phyloP scores from a whole-genome alignment of 2,113 vertebrate species.

The Caracal caracal region DNA sequence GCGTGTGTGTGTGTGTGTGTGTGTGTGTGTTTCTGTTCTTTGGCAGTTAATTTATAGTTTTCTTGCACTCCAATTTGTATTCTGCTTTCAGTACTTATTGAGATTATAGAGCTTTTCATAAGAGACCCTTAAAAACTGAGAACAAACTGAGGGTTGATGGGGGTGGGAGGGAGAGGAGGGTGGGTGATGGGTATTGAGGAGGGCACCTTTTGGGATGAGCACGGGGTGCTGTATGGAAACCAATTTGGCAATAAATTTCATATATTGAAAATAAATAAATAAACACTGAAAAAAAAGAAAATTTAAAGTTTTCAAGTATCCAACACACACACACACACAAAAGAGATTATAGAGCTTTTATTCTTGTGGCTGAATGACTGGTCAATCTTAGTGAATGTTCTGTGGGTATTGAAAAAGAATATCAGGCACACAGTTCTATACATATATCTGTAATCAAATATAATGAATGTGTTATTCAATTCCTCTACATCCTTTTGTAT shows the following conservation, averaged over 20 bases:
- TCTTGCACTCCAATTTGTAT: neutral
- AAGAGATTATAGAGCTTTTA: neutral
- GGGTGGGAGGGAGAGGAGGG: no score
- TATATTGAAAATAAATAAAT: no score
- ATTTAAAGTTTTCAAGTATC: no score
- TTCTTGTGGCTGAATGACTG: neutral
- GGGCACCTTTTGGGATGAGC: no score
- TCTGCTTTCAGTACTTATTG: neutral
- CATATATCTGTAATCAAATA: neutral
- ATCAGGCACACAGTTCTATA: neutral
- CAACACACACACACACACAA: no score
- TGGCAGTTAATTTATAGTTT: neutral
- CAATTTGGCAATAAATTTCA: no score
- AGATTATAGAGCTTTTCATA: neutral
- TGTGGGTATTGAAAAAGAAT: neutral
- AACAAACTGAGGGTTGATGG: no score
- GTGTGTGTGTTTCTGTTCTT: neutral
- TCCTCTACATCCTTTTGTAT: neutral
- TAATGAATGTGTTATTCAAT: constrained; percentile 2
- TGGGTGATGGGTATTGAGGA: no score
- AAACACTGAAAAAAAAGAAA: no score
- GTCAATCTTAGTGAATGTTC: constrained; percentile 31
- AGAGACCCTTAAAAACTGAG: no score
- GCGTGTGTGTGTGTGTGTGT: neutral
- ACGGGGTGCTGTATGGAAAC: no score